phyloP scores from a whole-genome alignment of 2,888 invertebrate species.

The Tetragnatha montana region DNA sequence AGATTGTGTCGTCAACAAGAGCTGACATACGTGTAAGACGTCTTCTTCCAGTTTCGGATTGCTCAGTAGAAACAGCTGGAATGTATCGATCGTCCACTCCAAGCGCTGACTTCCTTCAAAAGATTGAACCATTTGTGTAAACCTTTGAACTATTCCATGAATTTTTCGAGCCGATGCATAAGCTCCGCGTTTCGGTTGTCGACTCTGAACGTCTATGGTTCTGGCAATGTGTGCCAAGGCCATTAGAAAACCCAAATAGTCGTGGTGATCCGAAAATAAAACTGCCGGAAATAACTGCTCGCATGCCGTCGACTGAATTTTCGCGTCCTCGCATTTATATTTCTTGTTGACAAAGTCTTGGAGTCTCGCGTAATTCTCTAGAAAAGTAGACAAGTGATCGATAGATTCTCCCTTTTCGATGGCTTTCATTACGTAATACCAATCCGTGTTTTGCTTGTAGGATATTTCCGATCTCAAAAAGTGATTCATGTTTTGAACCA shows the following conservation, averaged over 20 bases:
- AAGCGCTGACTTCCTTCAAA: not conserved
- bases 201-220: not conserved
- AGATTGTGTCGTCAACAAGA: not conserved
- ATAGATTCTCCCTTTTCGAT: not conserved
- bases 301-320: not conserved
- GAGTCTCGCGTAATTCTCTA: not conserved
- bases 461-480: not conserved
- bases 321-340: not conserved
- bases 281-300: constrained; percentile 1
- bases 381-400: not conserved
- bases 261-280: not conserved
- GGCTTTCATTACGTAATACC: not conserved
- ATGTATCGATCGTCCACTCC: constrained; percentile 1
- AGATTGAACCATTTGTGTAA: not conserved
- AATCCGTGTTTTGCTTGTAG: not conserved
- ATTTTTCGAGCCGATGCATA: not conserved
- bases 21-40: not conserved
- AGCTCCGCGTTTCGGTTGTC: not conserved
- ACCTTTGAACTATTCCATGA: not conserved
- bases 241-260: not conserved
- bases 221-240: not conserved
- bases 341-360: not conserved
- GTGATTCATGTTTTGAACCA: not conserved
- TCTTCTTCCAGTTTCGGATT: constrained; percentile 1
- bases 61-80: not conserved